These are phyloP conservation scores for Drosophila macrothrix DNA, from an alignment of 2,888 invertebrate species.

Conservation along the genomic window DNA sequence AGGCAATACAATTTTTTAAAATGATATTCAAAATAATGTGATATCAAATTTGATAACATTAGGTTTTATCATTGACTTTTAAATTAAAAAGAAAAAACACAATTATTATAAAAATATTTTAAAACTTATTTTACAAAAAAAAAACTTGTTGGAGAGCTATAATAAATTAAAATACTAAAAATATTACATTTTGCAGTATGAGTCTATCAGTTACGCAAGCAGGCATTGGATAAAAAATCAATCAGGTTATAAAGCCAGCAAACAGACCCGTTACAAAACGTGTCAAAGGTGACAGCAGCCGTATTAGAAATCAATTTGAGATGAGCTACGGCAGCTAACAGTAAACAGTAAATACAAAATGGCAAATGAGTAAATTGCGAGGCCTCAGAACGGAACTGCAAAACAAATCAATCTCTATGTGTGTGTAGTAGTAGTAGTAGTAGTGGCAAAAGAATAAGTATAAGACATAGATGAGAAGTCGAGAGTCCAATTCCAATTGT, in stretches of 20 bases:
- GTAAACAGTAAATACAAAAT: slow-evolving; percentile 56
- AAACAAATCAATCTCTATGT: slow-evolving; percentile 71
- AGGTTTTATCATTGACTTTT: neutral
- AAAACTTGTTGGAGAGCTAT: neutral
- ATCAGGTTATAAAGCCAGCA: slow-evolving; percentile 28
- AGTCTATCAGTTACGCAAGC: slow-evolving; percentile 9
- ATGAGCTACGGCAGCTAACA: slow-evolving; percentile 66
- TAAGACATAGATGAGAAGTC: neutral
- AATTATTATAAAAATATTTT: too few relatives aligned
- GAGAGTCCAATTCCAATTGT: slow-evolving; percentile 54
- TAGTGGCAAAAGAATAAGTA: slow-evolving; percentile 4
- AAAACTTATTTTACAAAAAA: too few relatives aligned
- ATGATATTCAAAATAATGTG: neutral
- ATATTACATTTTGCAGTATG: neutral
- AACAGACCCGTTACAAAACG: slow-evolving; percentile 61
- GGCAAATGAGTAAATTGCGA: slow-evolving; percentile 47
- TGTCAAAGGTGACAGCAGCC: slow-evolving; percentile 76
- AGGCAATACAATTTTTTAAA: neutral
- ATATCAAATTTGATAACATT: neutral
- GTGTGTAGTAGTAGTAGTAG: slow-evolving; percentile 1
- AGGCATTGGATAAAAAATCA: slow-evolving; percentile 44
- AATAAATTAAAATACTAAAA: neutral
- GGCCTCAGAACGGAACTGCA: slow-evolving; percentile 61
- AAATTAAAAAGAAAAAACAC: too few relatives aligned
- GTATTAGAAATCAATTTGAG: slow-evolving; percentile 73